Percentiles rank a stretch among this genome's conserved stretches.
Conservation (phyloP, 2,113 vertebrate genomes). For the Callospermophilus lateralis region DNA sequence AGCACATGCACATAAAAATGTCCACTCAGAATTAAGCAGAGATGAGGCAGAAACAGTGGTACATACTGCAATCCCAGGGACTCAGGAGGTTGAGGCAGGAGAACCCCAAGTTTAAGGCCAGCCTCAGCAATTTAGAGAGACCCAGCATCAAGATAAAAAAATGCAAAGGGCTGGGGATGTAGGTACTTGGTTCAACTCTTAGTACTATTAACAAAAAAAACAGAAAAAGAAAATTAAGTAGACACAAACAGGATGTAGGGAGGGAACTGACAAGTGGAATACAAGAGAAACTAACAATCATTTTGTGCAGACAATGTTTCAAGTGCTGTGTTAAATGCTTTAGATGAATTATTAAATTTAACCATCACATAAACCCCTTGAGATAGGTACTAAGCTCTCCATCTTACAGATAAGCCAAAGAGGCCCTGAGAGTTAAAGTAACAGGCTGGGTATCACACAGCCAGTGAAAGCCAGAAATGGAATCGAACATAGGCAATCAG, state of each 20-base stretch:
- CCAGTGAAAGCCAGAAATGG: neutral
- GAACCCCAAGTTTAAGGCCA: no score
- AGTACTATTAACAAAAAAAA: no score
- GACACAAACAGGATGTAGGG: fast-evolving
- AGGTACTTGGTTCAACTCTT: no score
- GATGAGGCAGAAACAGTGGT: no score
- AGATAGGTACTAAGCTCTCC: neutral
- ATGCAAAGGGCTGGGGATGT: no score
- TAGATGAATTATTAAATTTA: neutral
- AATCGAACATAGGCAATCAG: neutral
- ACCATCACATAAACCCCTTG: neutral
- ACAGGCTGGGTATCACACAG: neutral
- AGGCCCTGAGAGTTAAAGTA: neutral
- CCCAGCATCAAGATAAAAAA: no score
- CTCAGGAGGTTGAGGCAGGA: no score
- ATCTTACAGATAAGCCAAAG: neutral
- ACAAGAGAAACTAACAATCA: fast-evolving
- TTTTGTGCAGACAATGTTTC: neutral
- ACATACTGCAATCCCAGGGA: no score
- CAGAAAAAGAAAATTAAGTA: neutral
- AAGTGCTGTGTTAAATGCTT: neutral
- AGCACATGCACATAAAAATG: fast-evolving
- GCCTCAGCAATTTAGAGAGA: no score
- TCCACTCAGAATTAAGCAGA: neutral
- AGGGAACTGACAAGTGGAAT: fast-evolving